Percentiles rank a stretch among this genome's conserved stretches.
Evolutionary conservation across 2,113 vertebrate species (phyloP).

Genomic region (Chlorodrepanis virens): DNA sequence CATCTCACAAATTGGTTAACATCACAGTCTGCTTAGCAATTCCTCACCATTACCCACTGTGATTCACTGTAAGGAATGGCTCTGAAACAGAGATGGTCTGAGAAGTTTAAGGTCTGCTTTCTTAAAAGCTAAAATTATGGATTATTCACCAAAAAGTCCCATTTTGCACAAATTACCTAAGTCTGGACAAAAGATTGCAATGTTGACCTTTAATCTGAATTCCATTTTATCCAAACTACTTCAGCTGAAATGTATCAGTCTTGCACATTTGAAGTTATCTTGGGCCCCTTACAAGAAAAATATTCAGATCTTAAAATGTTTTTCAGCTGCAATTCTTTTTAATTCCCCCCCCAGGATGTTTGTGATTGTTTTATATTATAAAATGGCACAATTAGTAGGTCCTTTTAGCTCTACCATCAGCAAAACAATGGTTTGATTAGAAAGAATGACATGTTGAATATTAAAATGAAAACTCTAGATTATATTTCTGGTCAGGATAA

Average conservation of each 20-base stretch:
- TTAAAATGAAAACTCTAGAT: neutral
- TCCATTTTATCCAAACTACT: conserved; percentile 45
- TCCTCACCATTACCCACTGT: neutral
- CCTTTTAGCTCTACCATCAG: neutral
- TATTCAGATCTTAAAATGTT: neutral
- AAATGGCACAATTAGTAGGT: neutral
- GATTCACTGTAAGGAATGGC: neutral
- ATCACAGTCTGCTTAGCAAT: conserved; percentile 39
- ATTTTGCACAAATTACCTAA: conserved; percentile 60
- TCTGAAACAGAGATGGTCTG: conserved; percentile 32
- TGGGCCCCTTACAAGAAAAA: neutral
- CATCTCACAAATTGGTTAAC: conserved; percentile 52
- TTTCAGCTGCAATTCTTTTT: neutral
- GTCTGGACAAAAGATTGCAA: conserved; percentile 64
- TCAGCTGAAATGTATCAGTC: conserved; percentile 16
- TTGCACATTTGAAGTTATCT: conserved; percentile 29
- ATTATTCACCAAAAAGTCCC: conserved; percentile 57
- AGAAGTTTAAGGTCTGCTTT: conserved; percentile 52
- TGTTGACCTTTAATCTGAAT: conserved; percentile 54
- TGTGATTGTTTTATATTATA: neutral
- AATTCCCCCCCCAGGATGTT: neutral
- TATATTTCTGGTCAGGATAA: neutral
- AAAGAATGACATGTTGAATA: neutral
- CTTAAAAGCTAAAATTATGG: conserved; percentile 51
- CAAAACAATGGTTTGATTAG: neutral